Evolutionary conservation across 2,113 vertebrate genomes (phyloP).

Genomic region (Cygnus buccinator): DNA sequence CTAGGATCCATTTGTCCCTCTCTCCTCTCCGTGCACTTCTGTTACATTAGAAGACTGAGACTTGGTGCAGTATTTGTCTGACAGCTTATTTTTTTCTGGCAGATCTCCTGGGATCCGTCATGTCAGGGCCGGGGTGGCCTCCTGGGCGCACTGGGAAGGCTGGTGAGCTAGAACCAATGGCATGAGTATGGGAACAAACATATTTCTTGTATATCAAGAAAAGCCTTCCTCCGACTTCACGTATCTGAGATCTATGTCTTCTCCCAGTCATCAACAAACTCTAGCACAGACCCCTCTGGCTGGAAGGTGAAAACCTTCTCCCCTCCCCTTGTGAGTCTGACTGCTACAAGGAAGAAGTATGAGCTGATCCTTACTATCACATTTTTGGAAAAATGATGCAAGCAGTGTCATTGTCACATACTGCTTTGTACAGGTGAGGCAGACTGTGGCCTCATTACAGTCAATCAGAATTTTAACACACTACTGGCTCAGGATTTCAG

Average conservation of each 20-base stretch:
- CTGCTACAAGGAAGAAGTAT: background rate
- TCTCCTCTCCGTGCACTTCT: background rate
- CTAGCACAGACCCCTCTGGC: background rate
- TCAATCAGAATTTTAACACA: background rate
- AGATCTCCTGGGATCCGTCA: background rate
- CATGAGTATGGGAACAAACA: background rate
- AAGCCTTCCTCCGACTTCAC: background rate
- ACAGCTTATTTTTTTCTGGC: background rate
- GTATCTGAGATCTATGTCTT: background rate
- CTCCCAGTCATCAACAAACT: background rate
- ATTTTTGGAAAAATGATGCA: background rate
- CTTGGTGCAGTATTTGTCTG: background rate
- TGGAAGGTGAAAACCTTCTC: background rate
- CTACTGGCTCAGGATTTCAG: background rate
- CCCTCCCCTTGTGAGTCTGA: background rate
- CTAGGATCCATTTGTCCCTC: background rate
- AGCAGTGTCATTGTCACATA: background rate
- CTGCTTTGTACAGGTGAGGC: background rate
- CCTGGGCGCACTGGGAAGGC: background rate
- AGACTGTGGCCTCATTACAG: background rate
- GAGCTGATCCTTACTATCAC: background rate
- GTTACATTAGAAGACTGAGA: background rate
- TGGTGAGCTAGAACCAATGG: background rate
- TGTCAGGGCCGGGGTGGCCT: fast-evolving
- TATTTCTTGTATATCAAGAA: background rate